A percentile compares a stretch with the other conserved stretches of the same genome.
phyloP scores from a whole-genome alignment of 1,140 invertebrate species.

The Drosophila burlai region DNA sequence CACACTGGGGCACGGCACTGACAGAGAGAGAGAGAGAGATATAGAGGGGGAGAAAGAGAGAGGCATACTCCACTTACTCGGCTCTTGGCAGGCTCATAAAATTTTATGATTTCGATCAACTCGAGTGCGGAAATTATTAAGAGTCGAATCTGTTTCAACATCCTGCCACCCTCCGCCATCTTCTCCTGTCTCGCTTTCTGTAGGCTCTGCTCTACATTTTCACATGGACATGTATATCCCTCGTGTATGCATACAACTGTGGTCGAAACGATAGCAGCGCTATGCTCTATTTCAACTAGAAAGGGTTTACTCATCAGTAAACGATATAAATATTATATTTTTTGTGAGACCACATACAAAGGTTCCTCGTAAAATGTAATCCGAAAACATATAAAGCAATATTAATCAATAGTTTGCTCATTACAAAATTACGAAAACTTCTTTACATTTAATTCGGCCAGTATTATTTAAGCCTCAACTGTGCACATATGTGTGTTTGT shows the following conservation, averaged over 20 bases:
- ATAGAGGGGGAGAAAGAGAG: conserved; percentile 14
- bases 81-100: conserved; percentile 79
- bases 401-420: no score
- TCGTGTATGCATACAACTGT: background rate
- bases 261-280: conserved; percentile 1
- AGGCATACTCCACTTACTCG: conserved; percentile 64
- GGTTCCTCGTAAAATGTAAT: no score
- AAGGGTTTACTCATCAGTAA: background rate
- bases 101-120: conserved; percentile 84
- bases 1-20: conserved; percentile 20
- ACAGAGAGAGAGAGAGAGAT: conserved; percentile 3
- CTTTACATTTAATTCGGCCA: no score
- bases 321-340: background rate
- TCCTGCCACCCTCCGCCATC: conserved; percentile 55
- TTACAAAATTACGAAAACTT: background rate
- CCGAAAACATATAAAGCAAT: no score
- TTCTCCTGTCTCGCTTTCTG: conserved; percentile 13
- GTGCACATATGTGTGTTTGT: background rate
- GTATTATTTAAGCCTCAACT: background rate
- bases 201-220: conserved; percentile 42
- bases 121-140: conserved; percentile 84
- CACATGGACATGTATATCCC: conserved; percentile 16
- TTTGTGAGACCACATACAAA: no score
- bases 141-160: conserved; percentile 83
- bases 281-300: background rate